A percentile compares a stretch with the other conserved stretches of the same genome.
Conservation (phyloP, 2,113 vertebrate species). For the Rhombomys opimus region DNA sequence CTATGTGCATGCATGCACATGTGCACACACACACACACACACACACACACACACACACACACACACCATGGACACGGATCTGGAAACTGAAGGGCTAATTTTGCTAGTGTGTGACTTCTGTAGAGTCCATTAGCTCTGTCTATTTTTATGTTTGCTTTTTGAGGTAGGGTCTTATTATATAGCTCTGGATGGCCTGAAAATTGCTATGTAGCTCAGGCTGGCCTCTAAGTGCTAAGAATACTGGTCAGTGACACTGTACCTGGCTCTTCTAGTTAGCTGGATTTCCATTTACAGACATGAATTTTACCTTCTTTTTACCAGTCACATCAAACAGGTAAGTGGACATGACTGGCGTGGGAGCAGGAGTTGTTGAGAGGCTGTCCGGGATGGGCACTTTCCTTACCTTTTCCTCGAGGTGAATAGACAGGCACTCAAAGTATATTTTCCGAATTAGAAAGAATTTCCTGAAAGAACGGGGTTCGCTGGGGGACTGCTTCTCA, state of each 20-base stretch:
- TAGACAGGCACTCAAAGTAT: not conserved
- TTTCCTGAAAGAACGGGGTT: not conserved
- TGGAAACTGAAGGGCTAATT: not conserved
- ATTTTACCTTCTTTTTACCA: conserved; percentile 32
- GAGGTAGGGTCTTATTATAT: not conserved
- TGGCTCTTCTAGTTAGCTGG: not conserved
- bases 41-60: not conserved
- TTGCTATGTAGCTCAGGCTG: not conserved
- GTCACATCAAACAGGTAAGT: not conserved
- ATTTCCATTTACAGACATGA: not conserved
- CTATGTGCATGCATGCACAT: no score
- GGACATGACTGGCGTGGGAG: not conserved
- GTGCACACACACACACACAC: not conserved
- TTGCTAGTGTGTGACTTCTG: not conserved
- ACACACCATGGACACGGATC: not conserved
- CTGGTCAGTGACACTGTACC: not conserved
- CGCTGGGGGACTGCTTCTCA: not conserved
- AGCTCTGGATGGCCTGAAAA: no score
- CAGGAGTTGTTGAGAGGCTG: not conserved
- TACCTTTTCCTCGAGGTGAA: not conserved
- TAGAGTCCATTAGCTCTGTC: not conserved
- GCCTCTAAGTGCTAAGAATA: not conserved
- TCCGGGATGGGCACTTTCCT: not conserved
- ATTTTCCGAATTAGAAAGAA: not conserved
- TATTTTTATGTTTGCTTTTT: not conserved